phyloP scores from a whole-genome alignment of 2,797 vertebrate species.

The Xenops minutus region DNA sequence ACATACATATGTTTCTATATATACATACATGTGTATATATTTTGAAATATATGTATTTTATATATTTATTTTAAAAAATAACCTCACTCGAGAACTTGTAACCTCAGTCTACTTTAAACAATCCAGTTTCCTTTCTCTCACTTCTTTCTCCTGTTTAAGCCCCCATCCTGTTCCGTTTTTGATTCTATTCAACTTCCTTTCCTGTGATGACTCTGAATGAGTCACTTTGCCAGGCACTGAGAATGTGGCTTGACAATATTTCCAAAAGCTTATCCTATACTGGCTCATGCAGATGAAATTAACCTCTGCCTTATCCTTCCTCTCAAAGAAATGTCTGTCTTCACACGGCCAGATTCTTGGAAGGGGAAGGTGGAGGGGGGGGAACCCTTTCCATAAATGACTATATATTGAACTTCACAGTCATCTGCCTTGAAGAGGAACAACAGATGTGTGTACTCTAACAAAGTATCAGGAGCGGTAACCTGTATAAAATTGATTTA shows the following conservation, averaged over 20 bases:
- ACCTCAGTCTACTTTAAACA: conserved; percentile 53
- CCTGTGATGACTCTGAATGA: conserved; percentile 57
- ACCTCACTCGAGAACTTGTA: neutral
- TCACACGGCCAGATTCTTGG: conserved; percentile 6
- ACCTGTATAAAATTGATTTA: neutral
- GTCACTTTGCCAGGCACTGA: conserved; percentile 66
- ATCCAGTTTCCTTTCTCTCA: conserved; percentile 66
- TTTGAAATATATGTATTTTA: neutral
- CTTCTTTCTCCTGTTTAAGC: conserved; percentile 58
- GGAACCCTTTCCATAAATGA: conserved; percentile 39
- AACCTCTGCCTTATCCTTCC: conserved; percentile 53
- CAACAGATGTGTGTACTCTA: neutral
- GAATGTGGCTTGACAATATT: conserved; percentile 26
- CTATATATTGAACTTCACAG: neutral
- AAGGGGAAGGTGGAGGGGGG: neutral
- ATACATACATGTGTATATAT: neutral
- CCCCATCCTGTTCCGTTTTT: conserved; percentile 70
- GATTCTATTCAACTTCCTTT: conserved; percentile 70
- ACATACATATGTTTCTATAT: rapidly evolving
- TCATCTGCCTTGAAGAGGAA: neutral
- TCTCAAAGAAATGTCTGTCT: conserved; percentile 29
- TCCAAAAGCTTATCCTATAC: conserved; percentile 35
- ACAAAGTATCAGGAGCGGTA: neutral
- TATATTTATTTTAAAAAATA: neutral
- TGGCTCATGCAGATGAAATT: conserved; percentile 23